These are phyloP conservation scores for Idaea aversata DNA, from an alignment of 2,888 invertebrate genomes.

Conservation along the genomic window DNA sequence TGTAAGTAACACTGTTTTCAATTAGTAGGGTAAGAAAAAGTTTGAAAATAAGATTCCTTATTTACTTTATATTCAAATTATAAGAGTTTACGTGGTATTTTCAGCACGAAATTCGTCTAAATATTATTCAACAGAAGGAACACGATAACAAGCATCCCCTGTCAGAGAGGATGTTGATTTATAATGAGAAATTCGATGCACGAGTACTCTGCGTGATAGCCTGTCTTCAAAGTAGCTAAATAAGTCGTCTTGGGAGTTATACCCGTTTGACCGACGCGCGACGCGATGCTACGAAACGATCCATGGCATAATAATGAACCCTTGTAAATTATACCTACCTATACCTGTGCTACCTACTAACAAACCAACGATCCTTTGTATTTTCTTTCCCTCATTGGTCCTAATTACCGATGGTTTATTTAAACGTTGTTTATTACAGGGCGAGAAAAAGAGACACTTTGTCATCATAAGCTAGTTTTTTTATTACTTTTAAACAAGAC, in stretches of 20 bases:
- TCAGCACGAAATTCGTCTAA: not conserved
- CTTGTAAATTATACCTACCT: conserved; percentile 32
- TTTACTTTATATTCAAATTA: not conserved
- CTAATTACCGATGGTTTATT: not conserved
- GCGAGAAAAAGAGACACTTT: not conserved
- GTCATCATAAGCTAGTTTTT: not conserved
- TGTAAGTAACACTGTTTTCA: not conserved
- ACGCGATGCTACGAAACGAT: conserved; percentile 27
- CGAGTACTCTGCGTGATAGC: conserved; percentile 35
- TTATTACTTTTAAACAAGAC: not conserved
- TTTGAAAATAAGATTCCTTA: not conserved
- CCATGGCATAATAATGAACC: conserved; percentile 43
- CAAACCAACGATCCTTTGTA: not conserved
- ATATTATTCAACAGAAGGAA: not conserved
- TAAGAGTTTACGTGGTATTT: not conserved
- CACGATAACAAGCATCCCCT: not conserved
- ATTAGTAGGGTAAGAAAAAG: not conserved
- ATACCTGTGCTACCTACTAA: not conserved
- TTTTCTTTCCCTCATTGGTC: not conserved
- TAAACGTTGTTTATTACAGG: not conserved
- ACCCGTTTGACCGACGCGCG: conserved; percentile 15
- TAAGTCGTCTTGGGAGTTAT: conserved; percentile 41
- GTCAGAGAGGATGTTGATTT: conserved; percentile 33
- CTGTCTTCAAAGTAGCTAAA: conserved; percentile 37
- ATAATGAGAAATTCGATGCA: conserved; percentile 49